A percentile compares a stretch with the other conserved stretches of the same genome.
phyloP scores from a whole-genome alignment of 2,797 vertebrate species.

The Spinus pinus region DNA sequence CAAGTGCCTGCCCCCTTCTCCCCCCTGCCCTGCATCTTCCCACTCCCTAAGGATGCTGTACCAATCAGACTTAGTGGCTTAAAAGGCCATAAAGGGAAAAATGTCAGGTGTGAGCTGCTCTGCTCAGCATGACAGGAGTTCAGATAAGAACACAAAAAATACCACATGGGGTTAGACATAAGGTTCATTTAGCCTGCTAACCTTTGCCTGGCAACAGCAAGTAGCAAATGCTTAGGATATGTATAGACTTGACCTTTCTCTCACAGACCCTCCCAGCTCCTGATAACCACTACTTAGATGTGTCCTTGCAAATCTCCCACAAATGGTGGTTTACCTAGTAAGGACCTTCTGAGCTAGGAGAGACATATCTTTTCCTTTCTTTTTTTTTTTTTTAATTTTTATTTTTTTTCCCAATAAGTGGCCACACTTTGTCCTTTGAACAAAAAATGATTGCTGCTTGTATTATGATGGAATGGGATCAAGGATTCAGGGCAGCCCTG shows the following conservation, averaged over 20 bases:
- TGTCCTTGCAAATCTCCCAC: conserved; percentile 35
- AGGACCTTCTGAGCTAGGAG: background rate
- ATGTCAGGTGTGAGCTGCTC: conserved; percentile 57
- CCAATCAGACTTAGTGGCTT: conserved; percentile 38
- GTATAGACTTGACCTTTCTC: conserved; percentile 64
- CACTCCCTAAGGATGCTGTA: conserved; percentile 22
- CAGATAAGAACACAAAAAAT: conserved; percentile 67
- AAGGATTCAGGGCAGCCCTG: conserved; percentile 19
- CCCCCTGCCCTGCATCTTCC: background rate
- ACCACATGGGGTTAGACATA: conserved; percentile 62
- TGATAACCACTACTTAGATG: conserved; percentile 36
- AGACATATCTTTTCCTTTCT: background rate
- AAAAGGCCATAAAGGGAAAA: conserved; percentile 56
- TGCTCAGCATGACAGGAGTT: conserved; percentile 57
- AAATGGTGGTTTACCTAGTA: background rate
- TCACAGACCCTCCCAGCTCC: conserved; percentile 34
- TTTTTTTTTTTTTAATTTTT: accelerated
- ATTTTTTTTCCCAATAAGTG: background rate
- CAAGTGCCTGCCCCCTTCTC: background rate
- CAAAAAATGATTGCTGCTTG: conserved; percentile 16
- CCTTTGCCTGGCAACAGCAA: conserved; percentile 65
- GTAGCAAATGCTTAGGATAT: conserved; percentile 60
- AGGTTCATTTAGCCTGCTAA: conserved; percentile 64
- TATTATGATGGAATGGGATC: conserved; percentile 29
- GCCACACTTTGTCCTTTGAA: background rate